Evolutionary conservation across 2,797 vertebrate genomes (phyloP), one percentile per base, ranked within the genome.

Genomic region (Microhierax caerulescens): DNA sequence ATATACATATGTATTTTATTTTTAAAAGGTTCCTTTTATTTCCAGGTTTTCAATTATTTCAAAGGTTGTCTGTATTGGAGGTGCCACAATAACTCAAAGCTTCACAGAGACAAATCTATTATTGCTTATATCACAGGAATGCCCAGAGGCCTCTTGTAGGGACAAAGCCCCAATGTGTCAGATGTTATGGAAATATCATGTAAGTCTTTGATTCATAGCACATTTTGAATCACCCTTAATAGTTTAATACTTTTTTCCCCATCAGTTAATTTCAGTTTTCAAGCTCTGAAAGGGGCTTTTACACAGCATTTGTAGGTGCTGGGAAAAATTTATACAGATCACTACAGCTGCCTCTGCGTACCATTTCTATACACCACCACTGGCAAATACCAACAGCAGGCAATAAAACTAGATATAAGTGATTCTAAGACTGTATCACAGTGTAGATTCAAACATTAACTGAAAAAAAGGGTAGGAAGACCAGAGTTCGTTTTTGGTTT

Each of bases 41-140:
- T 96, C 94, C 72, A 91, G 60, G 24, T 80, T 95, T 96, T 91
- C 93, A 95, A 85, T 96, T 93, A 95, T 96, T 96, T 95, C 87
- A 78, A 83, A 77, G 10, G 3, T 86, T 94, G 69, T 22, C 54
- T 91, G n/a, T 78, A 51, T 64, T 78, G 54, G 76, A 93, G 50
- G 79, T 96, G 61, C 73, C 64, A 61, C 87, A 91, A 77, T 93
- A 96, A 89, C 30, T 95, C 82, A 83, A 86, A 96, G 50, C 89
- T 88, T 95, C 61, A 19, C 60, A 84, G 64, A 77, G 89, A 91
- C 82, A 88, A 93, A 95, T 91, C 87, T 95, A 90, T 95, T 96
- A 65, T 65, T 88, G 82, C 81, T 91, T 89, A 7, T 94, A 88
- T 94, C 84, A 73, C 41, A 95, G 68, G 59, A 93, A 68, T 85